Percentiles rank a stretch among this genome's conserved stretches.
Conservation (phyloP, 2,888 invertebrate species). For the Acronicta aceris region DNA sequence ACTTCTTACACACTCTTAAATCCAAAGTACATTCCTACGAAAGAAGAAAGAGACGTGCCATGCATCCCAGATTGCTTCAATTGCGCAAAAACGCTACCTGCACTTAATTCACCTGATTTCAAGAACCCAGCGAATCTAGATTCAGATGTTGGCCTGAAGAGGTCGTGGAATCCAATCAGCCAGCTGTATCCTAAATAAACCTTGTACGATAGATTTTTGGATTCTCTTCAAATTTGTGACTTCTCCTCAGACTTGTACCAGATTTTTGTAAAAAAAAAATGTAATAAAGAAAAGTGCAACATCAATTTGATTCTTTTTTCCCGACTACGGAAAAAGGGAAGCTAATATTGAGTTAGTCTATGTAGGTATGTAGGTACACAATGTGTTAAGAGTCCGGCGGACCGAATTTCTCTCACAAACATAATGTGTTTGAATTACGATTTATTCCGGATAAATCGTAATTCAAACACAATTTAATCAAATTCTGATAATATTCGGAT, state of each 20-base stretch:
- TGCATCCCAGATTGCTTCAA: conserved; percentile 5
- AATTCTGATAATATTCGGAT: too few relatives aligned
- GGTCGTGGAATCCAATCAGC: conserved; percentile 1
- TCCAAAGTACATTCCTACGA: not conserved
- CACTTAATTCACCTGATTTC: not conserved
- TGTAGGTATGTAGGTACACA: too few relatives aligned
- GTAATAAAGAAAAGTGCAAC: conserved; percentile 28
- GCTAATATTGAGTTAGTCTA: too few relatives aligned
- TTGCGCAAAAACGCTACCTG: not conserved
- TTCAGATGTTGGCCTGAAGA: not conserved
- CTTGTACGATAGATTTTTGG: not conserved
- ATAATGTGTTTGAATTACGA: too few relatives aligned
- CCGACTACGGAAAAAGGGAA: too few relatives aligned
- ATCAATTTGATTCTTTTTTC: not conserved
- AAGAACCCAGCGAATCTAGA: not conserved
- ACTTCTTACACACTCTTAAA: not conserved
- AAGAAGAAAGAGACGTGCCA: not conserved
- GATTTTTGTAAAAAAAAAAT: conserved; percentile 4
- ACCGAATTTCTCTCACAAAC: too few relatives aligned
- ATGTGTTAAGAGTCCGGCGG: too few relatives aligned
- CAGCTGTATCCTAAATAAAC: not conserved
- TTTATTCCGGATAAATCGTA: too few relatives aligned
- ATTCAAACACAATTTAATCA: too few relatives aligned
- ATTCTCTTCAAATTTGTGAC: conserved; percentile 15
- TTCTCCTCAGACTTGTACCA: conserved; percentile 16